phyloP scores from a whole-genome alignment of 1,140 invertebrate genomes.

The Diabrotica virgifera region DNA sequence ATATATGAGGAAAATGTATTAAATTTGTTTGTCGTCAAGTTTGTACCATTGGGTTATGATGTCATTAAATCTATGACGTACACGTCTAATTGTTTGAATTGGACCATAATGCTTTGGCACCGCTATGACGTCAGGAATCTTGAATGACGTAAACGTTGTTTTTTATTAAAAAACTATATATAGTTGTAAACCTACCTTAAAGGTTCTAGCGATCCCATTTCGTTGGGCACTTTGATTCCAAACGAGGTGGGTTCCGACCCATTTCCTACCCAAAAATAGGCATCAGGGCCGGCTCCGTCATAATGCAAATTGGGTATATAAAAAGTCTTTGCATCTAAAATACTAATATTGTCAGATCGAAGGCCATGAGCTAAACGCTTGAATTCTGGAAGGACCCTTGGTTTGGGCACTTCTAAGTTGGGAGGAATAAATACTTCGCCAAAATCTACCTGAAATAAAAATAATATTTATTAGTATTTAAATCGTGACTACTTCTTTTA shows the following conservation, averaged over 20 bases:
- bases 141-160: no score
- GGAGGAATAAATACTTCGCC: slow-evolving; percentile 76
- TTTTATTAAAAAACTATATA: no score
- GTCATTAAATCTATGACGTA: no score
- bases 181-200: slow-evolving; percentile 45
- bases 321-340: slow-evolving; percentile 87
- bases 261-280: slow-evolving; percentile 91
- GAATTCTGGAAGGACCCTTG: slow-evolving; percentile 78
- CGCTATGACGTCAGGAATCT: no score
- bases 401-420: slow-evolving; percentile 70
- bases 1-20: no score
- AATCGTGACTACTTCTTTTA: no score
- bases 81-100: no score
- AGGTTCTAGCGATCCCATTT: slow-evolving; percentile 76
- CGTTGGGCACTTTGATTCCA: slow-evolving; percentile 80
- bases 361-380: slow-evolving; percentile 81
- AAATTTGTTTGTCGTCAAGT: no score
- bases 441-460: slow-evolving; percentile 72
- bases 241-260: slow-evolving; percentile 76
- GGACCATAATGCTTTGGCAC: no score
- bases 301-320: slow-evolving; percentile 92
- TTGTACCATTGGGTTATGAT: no score
- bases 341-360: slow-evolving; percentile 85
- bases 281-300: slow-evolving; percentile 84
- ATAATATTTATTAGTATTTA: no score